These are phyloP conservation scores for Echeneis naucrates DNA, from an alignment of 2,797 vertebrate genomes.

Conservation along the genomic window DNA sequence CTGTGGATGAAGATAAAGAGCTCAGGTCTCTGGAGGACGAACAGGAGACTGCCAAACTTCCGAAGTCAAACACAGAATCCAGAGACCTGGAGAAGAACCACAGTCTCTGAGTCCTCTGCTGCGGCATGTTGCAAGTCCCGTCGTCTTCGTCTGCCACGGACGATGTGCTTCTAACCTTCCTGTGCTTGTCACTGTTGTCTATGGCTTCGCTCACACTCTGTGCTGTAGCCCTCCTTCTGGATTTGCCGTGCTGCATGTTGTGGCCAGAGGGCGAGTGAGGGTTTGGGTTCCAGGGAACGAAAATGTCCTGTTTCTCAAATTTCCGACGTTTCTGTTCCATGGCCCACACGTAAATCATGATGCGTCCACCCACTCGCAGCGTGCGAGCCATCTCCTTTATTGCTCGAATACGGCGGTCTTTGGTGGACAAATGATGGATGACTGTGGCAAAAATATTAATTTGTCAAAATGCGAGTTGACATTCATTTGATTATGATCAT, in stretches of 20 bases:
- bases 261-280: constrained; percentile 63
- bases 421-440: constrained; percentile 88
- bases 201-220: constrained; percentile 71
- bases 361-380: constrained; percentile 83
- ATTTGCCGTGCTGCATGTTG: constrained; percentile 32
- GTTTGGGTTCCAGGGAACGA: constrained; percentile 87
- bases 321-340: constrained; percentile 87
- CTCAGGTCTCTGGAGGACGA: constrained; percentile 77
- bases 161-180: constrained; percentile 83
- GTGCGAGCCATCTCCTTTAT: constrained; percentile 88
- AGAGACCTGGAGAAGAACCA: constrained; percentile 88
- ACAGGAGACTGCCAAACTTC: constrained; percentile 73
- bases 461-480: constrained; percentile 16
- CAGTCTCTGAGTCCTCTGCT: constrained; percentile 77
- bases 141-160: constrained; percentile 78
- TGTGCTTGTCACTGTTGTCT: constrained; percentile 76
- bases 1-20: constrained; percentile 72
- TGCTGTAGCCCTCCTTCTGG: constrained; percentile 58
- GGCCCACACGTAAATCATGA: constrained; percentile 91
- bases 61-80: constrained; percentile 84
- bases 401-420: constrained; percentile 82
- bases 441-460: constrained; percentile 70
- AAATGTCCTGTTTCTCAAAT: constrained; percentile 89
- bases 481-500: constrained; percentile 13
- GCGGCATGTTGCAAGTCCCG: constrained; percentile 33